Evolutionary conservation across 2,888 invertebrate species (phyloP), one percentile per base, ranked within the genome.

Genomic region (Drosophila pegasa): DNA sequence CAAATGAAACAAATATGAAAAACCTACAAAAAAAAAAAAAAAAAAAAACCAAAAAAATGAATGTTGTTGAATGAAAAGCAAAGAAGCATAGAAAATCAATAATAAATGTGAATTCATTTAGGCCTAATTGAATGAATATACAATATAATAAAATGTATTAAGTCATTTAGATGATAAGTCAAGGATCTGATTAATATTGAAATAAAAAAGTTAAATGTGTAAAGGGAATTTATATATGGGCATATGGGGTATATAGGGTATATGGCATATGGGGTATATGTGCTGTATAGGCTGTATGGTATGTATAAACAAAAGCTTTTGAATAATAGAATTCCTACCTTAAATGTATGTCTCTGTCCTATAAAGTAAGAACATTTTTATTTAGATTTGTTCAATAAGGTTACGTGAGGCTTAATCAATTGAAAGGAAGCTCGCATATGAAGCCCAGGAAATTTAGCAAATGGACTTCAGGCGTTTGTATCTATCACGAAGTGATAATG

Each of bases 141-240:
- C 37, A 27, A 25, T 35, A 25, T 35, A 68, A 41, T n/a, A 16
- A 52, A 38, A 61, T 55, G 43, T 59, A 71, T 48, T 38, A 69
- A 78, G 66, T 40, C 48, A 65, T 70, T 64, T 88, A 88, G 82
- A 57, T 51, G 52, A 29, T 84, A 84, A 84, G 88, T 71, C 40
- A 63, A 56, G 66, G 75, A 75, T 85, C 77, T 75, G 71, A 71
- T 62, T 76, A 79, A 84, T 72, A 72, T 75, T 77, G 55, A 70
- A 89, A 87, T 86, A 87, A 89, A 84, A 73, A 75, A 88, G 82
- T 69, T 86, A 74, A 86, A 82, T 86, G 85, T 86, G 83, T 59
- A 73, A 63, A 75, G 3, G 27, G 10, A 33, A 29, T 69, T 63
- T 55, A 1, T 33, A 50, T 20, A 10, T 37, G 10, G 33, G 33